Evolutionary conservation across 2,888 invertebrate species (phyloP).

Genomic region (Hypselothyrea guttata): DNA sequence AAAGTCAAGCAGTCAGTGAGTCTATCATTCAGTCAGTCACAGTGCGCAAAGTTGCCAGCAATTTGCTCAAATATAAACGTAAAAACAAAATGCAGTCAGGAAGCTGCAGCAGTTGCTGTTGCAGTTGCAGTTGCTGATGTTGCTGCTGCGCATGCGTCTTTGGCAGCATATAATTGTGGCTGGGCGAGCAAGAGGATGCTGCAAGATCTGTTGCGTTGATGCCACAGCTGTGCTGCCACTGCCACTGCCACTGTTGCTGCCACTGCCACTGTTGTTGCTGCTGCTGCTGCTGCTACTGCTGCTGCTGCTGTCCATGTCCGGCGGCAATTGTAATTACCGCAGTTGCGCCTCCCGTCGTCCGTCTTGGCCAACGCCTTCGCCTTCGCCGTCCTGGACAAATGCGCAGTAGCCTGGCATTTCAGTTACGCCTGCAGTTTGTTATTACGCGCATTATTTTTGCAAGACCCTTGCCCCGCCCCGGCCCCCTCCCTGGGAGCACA

Average conservation of each 20-base stretch:
- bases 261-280: conserved; percentile 23
- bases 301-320: conserved; percentile 68
- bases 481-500: conserved; percentile 5
- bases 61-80: conserved; percentile 79
- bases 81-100: conserved; percentile 66
- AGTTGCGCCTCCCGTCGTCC: conserved; percentile 77
- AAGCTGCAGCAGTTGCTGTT: conserved; percentile 32
- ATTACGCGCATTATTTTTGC: conserved; percentile 71
- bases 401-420: conserved; percentile 76
- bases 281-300: conserved; percentile 23
- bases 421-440: conserved; percentile 76
- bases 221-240: conserved; percentile 49
- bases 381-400: conserved; percentile 60
- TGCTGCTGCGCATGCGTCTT: conserved; percentile 68
- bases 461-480: conserved; percentile 52
- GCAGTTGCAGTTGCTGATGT: conserved; percentile 8
- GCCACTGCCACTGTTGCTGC: conserved; percentile 38
- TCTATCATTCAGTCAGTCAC: conserved; percentile 77
- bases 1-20: conserved; percentile 64
- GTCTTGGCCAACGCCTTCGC: conserved; percentile 73
- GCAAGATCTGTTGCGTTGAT: conserved; percentile 51
- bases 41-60: conserved; percentile 73
- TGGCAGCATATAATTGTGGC: conserved; percentile 76
- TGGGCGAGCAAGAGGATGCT: conserved; percentile 62
- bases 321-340: conserved; percentile 80